phyloP scores from a whole-genome alignment of 2,888 invertebrate genomes.

The Sicus ferrugineus region DNA sequence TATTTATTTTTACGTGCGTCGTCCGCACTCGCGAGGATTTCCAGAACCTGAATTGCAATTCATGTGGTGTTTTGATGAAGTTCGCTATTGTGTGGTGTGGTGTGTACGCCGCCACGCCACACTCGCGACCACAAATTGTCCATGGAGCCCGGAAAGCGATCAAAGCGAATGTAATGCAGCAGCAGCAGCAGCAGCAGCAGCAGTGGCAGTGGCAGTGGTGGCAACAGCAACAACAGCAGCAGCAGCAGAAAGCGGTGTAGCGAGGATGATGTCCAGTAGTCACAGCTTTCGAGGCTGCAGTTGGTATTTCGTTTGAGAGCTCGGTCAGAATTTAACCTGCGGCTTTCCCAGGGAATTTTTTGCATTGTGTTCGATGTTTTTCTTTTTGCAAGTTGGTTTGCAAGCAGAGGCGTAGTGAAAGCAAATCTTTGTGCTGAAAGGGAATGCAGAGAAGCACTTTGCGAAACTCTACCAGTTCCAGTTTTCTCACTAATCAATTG shows the following conservation, averaged over 20 bases:
- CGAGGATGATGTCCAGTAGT: conserved; percentile 20
- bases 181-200: background rate
- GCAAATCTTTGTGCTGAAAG: too few relatives aligned
- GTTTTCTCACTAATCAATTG: too few relatives aligned
- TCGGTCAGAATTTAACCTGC: conserved; percentile 22
- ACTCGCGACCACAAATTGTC: background rate
- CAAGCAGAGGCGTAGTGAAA: background rate
- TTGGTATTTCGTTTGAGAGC: conserved; percentile 22
- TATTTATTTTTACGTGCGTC: background rate
- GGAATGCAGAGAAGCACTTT: too few relatives aligned
- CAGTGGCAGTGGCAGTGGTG: background rate
- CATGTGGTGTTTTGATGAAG: conserved; percentile 3
- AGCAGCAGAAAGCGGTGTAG: background rate
- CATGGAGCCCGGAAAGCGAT: conserved; percentile 1
- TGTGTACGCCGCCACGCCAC: background rate
- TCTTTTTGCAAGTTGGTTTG: too few relatives aligned
- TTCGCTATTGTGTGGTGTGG: background rate
- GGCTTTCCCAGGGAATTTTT: conserved; percentile 24
- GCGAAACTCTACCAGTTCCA: too few relatives aligned
- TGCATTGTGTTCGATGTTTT: background rate
- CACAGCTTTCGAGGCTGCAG: conserved; percentile 6
- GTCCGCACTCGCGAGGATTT: background rate
- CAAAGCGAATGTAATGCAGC: conserved; percentile 10
- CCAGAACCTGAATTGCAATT: background rate
- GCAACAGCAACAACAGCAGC: background rate